phyloP scores from a whole-genome alignment of 2,888 invertebrate species.

The Rotaria magnacalcarata region DNA sequence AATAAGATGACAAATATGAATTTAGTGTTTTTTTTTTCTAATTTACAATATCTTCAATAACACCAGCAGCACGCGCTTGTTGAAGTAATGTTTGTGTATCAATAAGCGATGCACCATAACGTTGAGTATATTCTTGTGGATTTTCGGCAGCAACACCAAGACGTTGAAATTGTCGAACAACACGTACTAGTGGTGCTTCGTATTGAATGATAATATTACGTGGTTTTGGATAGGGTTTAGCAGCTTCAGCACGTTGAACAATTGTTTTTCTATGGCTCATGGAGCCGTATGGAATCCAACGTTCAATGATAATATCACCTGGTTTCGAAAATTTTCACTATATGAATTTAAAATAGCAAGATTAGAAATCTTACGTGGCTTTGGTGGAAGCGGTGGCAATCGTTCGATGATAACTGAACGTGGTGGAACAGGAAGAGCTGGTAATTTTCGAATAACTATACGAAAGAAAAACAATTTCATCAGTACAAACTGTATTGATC shows the following conservation, averaged over 20 bases:
- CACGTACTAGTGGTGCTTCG: background rate
- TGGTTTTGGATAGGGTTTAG: background rate
- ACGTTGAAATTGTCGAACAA: constrained; percentile 18
- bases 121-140: background rate
- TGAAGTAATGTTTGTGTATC: background rate
- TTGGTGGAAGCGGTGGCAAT: background rate
- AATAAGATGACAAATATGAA: background rate
- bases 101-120: background rate
- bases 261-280: background rate
- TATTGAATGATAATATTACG: constrained; percentile 2
- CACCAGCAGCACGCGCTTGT: constrained; percentile 17
- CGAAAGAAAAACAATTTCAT: background rate
- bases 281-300: background rate
- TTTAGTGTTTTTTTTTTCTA: background rate
- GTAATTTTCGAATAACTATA: background rate
- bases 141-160: background rate
- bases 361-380: background rate
- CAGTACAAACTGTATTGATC: background rate
- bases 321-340: too few species aligned
- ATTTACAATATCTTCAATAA: background rate
- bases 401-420: background rate
- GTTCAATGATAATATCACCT: constrained; percentile 3
- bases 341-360: background rate
- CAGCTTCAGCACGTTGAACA: background rate
- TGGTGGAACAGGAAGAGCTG: background rate